A percentile compares a stretch with the other conserved stretches of the same genome.
These are phyloP conservation scores for Azorinus chamasolen DNA, from an alignment of 2,888 invertebrate species.

Conservation along the genomic window DNA sequence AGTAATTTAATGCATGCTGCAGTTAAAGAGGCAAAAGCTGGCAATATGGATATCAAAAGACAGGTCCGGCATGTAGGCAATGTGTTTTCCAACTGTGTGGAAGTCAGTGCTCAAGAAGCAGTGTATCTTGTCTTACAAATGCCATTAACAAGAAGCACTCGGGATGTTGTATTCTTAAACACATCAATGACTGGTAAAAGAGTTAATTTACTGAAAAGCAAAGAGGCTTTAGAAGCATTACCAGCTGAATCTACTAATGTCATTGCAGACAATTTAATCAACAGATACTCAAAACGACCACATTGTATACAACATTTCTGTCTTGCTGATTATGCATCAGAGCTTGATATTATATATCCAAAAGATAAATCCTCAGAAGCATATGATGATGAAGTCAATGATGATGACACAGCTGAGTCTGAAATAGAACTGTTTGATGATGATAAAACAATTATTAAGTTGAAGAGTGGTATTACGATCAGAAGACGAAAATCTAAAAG, in stretches of 20 bases:
- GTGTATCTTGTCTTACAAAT: slow-evolving; percentile 59
- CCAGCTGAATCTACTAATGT: too few species aligned
- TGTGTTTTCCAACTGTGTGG: slow-evolving; percentile 25
- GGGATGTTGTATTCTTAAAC: slow-evolving; percentile 60
- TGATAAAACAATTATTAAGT: slow-evolving; percentile 15
- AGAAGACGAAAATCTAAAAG: slow-evolving; percentile 18
- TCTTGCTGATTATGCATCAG: slow-evolving; percentile 33
- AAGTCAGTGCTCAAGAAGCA: slow-evolving; percentile 71
- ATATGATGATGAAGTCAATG: neutral
- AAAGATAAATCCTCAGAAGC: slow-evolving; percentile 19
- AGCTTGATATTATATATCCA: slow-evolving; percentile 39
- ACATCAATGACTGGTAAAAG: slow-evolving; percentile 66
- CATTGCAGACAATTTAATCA: slow-evolving; percentile 3
- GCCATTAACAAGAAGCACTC: slow-evolving; percentile 43
- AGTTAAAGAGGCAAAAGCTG: slow-evolving; percentile 68
- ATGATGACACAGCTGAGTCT: neutral
- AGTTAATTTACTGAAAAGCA: slow-evolving; percentile 67
- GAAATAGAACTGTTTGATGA: too few species aligned
- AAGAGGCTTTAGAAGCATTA: slow-evolving; percentile 51
- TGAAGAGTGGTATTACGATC: slow-evolving; percentile 51
- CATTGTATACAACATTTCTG: slow-evolving; percentile 19
- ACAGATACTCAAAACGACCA: slow-evolving; percentile 4
- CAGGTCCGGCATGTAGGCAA: slow-evolving; percentile 42
- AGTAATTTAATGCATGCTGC: slow-evolving; percentile 51
- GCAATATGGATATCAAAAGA: slow-evolving; percentile 65